phyloP scores from a whole-genome alignment of 2,888 invertebrate genomes.

The Apotomis turbidana region DNA sequence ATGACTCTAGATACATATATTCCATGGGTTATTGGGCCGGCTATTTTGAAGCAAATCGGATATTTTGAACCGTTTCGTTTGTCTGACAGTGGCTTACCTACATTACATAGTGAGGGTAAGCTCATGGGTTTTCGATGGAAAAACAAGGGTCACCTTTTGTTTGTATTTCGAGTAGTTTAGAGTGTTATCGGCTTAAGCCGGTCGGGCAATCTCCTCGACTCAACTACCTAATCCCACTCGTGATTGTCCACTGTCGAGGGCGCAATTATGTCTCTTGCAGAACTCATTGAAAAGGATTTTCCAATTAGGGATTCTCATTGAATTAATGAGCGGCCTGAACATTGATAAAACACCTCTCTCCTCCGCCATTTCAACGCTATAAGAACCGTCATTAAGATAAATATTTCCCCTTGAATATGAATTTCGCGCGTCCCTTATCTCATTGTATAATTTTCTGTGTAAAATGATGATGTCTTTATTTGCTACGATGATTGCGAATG shows the following conservation, averaged over 20 bases:
- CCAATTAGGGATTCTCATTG: conserved; percentile 67
- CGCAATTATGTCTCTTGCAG: conserved; percentile 67
- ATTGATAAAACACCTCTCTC: conserved; percentile 64
- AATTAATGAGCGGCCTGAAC: conserved; percentile 66
- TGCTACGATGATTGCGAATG: conserved; percentile 25
- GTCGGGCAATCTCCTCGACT: conserved; percentile 51
- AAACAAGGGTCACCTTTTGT: conserved; percentile 11
- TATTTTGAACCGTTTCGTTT: not conserved
- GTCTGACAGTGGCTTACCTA: not conserved
- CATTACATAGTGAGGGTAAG: not conserved
- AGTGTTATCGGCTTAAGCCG: conserved; percentile 15
- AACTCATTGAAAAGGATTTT: conserved; percentile 70
- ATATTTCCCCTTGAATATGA: conserved; percentile 49
- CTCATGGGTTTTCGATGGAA: not conserved
- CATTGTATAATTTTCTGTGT: conserved; percentile 42
- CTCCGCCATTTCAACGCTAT: conserved; percentile 58
- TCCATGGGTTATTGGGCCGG: too few relatives aligned
- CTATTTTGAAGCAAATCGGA: not conserved
- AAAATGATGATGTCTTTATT: conserved; percentile 25
- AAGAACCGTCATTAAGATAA: conserved; percentile 52
- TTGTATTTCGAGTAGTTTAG: conserved; percentile 6
- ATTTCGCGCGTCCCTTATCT: conserved; percentile 47
- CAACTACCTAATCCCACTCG: conserved; percentile 60
- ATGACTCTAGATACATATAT: too few relatives aligned
- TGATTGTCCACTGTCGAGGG: conserved; percentile 65